These are phyloP conservation scores for Epinephelus malabaricus DNA, from an alignment of 2,797 vertebrate species.

Conservation along the genomic window DNA sequence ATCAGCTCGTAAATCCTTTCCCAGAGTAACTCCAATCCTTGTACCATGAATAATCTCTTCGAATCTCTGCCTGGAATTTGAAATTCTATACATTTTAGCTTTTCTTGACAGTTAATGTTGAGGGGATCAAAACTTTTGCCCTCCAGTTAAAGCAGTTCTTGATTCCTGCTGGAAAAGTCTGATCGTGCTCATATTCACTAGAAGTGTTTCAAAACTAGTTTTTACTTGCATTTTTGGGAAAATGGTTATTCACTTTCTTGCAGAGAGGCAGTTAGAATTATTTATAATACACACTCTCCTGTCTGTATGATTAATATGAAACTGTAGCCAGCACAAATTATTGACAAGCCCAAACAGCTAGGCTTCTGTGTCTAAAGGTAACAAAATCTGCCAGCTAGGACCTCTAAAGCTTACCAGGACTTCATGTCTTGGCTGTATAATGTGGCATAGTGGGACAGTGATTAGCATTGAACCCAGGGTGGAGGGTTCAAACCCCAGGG, in stretches of 20 bases:
- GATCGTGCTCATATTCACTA: neutral
- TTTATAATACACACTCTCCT: neutral
- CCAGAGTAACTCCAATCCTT: constrained; percentile 46
- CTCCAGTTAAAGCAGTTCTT: constrained; percentile 3
- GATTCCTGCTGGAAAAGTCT: constrained; percentile 1
- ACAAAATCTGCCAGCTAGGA: neutral
- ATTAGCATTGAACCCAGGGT: too few species aligned
- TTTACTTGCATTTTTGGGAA: neutral
- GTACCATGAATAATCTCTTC: constrained; percentile 55
- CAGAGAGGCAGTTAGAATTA: neutral
- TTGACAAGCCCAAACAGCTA: neutral
- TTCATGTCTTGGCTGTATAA: neutral
- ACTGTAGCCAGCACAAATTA: neutral
- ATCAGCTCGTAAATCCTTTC: constrained; percentile 55
- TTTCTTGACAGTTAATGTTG: constrained; percentile 12
- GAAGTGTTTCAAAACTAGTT: neutral
- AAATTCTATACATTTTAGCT: constrained; percentile 47
- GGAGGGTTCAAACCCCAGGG: too few species aligned
- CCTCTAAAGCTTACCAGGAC: neutral
- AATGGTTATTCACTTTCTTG: neutral
- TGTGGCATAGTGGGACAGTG: too few species aligned
- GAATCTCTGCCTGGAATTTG: constrained; percentile 47
- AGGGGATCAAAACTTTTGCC: constrained; percentile 32
- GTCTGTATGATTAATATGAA: constrained; percentile 8
- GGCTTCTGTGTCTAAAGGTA: neutral